These are phyloP conservation scores for Pelusios castaneus DNA, from an alignment of 2,113 vertebrate genomes.

Conservation along the genomic window DNA sequence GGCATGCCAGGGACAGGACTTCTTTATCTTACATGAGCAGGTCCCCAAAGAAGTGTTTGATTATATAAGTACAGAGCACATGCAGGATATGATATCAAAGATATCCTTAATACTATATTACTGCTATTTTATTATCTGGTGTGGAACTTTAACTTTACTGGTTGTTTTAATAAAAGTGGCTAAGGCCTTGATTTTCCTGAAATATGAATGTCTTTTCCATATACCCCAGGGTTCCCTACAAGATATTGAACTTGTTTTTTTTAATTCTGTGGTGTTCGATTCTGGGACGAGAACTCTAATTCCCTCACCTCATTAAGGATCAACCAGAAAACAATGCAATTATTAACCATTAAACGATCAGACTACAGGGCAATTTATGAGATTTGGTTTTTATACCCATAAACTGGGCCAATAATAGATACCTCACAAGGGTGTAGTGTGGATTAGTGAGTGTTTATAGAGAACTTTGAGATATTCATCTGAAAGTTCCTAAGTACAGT, in stretches of 20 bases:
- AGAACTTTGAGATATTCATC: slow-evolving; percentile 32
- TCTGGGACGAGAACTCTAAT: too few relatives aligned
- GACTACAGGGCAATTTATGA: not conserved
- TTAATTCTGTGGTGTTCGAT: too few relatives aligned
- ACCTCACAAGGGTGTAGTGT: not conserved
- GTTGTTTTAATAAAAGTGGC: too few relatives aligned
- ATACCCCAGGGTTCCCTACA: too few relatives aligned
- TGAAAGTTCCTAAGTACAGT: slow-evolving; percentile 53
- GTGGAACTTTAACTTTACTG: too few relatives aligned
- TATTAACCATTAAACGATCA: not conserved
- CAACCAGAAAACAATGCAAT: not conserved
- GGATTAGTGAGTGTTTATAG: slow-evolving; percentile 31
- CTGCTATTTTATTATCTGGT: too few relatives aligned
- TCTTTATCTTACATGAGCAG: not conserved
- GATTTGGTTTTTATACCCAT: not conserved
- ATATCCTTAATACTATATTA: not conserved
- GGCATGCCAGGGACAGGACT: not conserved
- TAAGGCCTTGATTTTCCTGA: too few relatives aligned
- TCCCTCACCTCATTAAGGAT: not conserved
- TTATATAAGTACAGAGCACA: not conserved
- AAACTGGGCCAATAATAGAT: slow-evolving; percentile 17
- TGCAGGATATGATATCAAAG: not conserved
- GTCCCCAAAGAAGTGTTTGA: not conserved
- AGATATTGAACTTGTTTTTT: too few relatives aligned
- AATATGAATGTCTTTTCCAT: too few relatives aligned